phyloP scores from a whole-genome alignment of 2,113 vertebrate genomes.

The Arenaria interpres region DNA sequence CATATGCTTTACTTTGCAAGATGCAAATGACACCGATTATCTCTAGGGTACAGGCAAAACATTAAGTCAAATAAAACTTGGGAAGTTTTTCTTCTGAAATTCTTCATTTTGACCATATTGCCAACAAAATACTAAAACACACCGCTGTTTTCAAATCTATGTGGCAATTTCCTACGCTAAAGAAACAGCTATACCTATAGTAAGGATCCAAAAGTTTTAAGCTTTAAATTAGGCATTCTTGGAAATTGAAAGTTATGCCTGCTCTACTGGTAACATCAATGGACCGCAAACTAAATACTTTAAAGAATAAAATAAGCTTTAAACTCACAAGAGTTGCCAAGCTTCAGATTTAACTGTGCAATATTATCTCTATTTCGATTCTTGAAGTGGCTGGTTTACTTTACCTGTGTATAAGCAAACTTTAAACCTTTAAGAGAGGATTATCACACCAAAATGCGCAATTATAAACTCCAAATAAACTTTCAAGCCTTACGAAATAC shows the following conservation, averaged over 20 bases:
- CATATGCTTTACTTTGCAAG: not conserved
- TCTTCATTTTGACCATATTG: not conserved
- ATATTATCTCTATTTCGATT: not conserved
- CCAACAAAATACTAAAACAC: not conserved
- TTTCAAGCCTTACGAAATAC: not conserved
- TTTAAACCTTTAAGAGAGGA: not conserved
- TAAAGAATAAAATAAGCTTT: not conserved
- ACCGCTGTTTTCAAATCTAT: not conserved
- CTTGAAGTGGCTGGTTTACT: not conserved
- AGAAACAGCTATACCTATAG: not conserved
- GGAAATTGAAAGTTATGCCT: not conserved
- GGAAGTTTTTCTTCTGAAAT: not conserved
- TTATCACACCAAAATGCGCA: fast-evolving
- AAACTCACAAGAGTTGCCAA: not conserved
- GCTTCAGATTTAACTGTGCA: not conserved
- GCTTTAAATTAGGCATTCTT: not conserved
- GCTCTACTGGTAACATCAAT: not conserved
- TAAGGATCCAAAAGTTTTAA: not conserved
- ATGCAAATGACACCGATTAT: not conserved
- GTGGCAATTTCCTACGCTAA: not conserved
- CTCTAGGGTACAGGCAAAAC: not conserved
- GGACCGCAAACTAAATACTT: not conserved
- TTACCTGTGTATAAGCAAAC: not conserved
- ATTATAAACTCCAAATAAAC: not conserved
- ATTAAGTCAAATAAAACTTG: not conserved